Conservation (phyloP, 2,797 vertebrate species). For the Tinamus major region DNA sequence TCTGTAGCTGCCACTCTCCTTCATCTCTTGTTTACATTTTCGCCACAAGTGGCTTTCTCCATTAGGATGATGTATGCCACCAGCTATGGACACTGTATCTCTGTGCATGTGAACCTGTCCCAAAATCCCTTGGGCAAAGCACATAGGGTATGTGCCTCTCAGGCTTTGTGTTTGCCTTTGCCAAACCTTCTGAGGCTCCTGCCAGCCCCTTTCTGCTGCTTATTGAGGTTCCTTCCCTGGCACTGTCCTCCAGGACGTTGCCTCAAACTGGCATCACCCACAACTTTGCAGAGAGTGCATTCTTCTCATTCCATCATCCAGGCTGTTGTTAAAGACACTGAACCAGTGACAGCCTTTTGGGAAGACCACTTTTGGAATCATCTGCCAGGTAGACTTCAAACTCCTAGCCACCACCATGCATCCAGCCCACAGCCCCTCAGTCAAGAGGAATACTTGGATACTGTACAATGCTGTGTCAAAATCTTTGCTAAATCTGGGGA, state of each 20-base stretch:
- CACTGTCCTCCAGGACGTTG: not conserved
- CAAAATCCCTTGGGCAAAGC: not conserved
- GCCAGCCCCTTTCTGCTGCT: not conserved
- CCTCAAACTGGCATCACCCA: not conserved
- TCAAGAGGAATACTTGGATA: not conserved
- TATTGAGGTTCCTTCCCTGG: not conserved
- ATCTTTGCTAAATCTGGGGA: not conserved
- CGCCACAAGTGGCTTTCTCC: not conserved
- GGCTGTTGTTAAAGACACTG: not conserved
- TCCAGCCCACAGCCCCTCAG: not conserved
- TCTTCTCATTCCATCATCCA: not conserved
- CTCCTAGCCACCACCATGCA: not conserved
- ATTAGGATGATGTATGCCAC: not conserved
- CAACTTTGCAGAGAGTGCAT: not conserved
- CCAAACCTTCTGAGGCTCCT: not conserved
- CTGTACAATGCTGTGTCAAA: not conserved
- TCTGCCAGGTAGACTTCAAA: not conserved
- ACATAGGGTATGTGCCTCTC: not conserved
- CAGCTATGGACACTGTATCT: not conserved
- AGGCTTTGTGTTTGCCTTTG: not conserved
- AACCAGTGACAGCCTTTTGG: not conserved
- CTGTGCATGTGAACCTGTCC: not conserved
- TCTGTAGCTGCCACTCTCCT: not conserved
- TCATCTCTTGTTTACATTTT: not conserved
- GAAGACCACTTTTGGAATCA: not conserved